phyloP scores from a whole-genome alignment of 2,113 vertebrate species.

The Chionodraco myersi region DNA sequence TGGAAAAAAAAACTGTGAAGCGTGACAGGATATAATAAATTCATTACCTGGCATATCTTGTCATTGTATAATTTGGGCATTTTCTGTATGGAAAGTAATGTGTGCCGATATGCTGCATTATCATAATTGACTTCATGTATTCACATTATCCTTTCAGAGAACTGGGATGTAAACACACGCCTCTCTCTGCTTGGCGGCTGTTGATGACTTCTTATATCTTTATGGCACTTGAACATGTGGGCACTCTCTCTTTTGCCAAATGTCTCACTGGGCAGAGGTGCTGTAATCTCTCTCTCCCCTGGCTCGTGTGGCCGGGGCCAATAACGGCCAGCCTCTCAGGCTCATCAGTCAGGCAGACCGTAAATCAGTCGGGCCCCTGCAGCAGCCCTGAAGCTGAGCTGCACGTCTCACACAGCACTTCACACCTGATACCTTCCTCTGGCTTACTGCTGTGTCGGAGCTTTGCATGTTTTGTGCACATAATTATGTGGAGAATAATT shows the following conservation, averaged over 20 bases:
- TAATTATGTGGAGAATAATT: constrained; percentile 17
- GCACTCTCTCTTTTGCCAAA: constrained; percentile 40
- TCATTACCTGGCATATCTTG: constrained; percentile 10
- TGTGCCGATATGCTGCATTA: neutral
- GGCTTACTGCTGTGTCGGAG: constrained; percentile 23
- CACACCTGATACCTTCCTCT: constrained; percentile 43
- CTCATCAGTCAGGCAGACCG: constrained; percentile 65
- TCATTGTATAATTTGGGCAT: constrained; percentile 4
- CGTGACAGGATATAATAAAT: neutral
- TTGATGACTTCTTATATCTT: constrained; percentile 37
- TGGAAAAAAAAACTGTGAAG: constrained; percentile 15
- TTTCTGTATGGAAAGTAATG: neutral
- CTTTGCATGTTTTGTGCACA: constrained; percentile 37
- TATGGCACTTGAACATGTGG: constrained; percentile 35
- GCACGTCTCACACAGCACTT: constrained; percentile 42
- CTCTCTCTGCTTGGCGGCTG: neutral
- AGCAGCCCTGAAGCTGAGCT: constrained; percentile 49
- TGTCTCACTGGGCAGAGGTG: constrained; percentile 58
- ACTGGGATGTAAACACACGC: neutral
- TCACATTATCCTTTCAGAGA: constrained; percentile 4
- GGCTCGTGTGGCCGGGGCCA: constrained; percentile 43
- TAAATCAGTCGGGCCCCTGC: constrained; percentile 60
- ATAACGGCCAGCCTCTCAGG: constrained; percentile 51
- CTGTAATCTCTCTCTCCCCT: constrained; percentile 63
- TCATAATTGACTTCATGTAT: neutral